Percentiles rank a stretch among this genome's conserved stretches.
Evolutionary conservation across 2,113 vertebrate genomes (phyloP).

Genomic region (Dinomys branickii): DNA sequence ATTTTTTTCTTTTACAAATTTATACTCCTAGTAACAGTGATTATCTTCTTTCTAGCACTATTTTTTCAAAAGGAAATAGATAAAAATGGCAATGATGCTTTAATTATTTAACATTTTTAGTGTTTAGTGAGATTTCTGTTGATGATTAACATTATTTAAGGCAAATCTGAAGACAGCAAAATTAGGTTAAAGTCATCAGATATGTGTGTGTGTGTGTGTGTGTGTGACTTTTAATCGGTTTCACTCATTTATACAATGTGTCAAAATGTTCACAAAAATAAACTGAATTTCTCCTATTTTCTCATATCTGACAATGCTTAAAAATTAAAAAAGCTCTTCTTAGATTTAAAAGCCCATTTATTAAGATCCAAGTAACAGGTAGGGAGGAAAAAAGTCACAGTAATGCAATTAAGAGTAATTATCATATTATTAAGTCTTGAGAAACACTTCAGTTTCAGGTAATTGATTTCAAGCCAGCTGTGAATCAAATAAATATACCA

Average conservation of each 20-base stretch:
- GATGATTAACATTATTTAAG: background rate
- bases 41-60: background rate
- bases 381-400: conserved; percentile 51
- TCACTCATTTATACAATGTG: background rate
- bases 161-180: background rate
- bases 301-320: background rate
- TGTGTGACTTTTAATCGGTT: background rate
- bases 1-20: background rate
- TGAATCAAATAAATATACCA: conserved; percentile 59
- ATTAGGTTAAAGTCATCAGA: background rate
- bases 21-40: background rate
- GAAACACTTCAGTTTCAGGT: conserved; percentile 64
- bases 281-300: background rate
- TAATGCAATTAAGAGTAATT: conserved; percentile 74
- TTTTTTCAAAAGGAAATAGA: background rate
- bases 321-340: background rate
- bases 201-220: no score
- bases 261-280: background rate
- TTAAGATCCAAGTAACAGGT: conserved; percentile 52
- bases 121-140: background rate
- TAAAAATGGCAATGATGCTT: background rate
- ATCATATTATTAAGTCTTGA: conserved; percentile 70
- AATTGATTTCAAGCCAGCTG: conserved; percentile 74
- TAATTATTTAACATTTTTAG: background rate
- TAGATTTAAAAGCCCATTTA: conserved; percentile 26